Evolutionary conservation across 1,140 invertebrate genomes (phyloP), one percentile per base, ranked within the genome.

Genomic region (Drosophila athabasca): DNA sequence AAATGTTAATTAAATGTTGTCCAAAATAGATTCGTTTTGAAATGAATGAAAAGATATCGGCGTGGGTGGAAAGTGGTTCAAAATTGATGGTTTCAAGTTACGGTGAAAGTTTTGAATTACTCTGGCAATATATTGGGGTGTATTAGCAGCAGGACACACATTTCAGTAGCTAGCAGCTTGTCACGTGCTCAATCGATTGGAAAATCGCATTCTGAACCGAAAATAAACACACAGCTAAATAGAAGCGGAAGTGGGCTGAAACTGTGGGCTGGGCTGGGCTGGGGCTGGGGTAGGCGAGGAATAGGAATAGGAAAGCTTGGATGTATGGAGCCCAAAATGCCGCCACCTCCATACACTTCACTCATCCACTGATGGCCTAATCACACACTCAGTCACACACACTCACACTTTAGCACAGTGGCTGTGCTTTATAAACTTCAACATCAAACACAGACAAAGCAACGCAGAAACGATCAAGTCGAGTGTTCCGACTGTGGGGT

Each of bases 201-300:
- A 87, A 87, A 87, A 87, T 87, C 82, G 82, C 78, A 83, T 87
- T 87, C 82, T 87, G 78, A 82, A 87, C 79, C 79, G 82, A 87
- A 87, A 87, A 88, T 87, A 87, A 87, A 88, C 82, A 87, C 82
- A 88, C 66, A 75, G 82, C 82, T 88, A 87, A 87, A 87, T 87
- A 79, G 82, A 71, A 85, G 85, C 62, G 70, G 72, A 74, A 70
- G 67, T 72, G 79, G 74, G 64, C 65, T 76, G 66, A 65, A 61
- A 11, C 31, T 9, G 31, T 7, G 31, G 31, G 8, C 31, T 31
- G 29, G 6, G 45, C 17, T 17, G 43, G 54, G n/a, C 8, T 41
- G n/a, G 43, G 2, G 6, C 29, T 4, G 29, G 15, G 29, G 43
- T 68, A 19, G 45, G 26, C 24, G 8, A 2, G 29, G 29, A 77